Base-by-base conservation (phyloP, 2,888 invertebrate genomes). In the Dryomyza anilis region DNA sequence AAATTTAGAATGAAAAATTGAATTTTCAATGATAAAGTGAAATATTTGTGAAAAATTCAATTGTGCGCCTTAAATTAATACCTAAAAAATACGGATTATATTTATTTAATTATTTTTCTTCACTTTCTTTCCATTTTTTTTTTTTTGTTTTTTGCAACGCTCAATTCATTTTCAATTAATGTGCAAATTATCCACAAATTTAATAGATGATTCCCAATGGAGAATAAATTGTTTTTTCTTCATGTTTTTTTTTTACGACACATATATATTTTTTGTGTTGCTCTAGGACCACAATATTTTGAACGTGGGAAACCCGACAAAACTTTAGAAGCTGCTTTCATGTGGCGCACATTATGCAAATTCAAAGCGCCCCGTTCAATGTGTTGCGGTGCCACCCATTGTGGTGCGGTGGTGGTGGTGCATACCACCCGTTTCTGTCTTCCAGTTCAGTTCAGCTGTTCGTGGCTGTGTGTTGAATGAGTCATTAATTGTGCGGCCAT, bases 81-180 rank as follows among this genome's bases (percentile, higher is more conserved):
- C n/a, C n/a, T n/a, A n/a, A n/a, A n/a, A n/a, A n/a, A n/a, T n/a
- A n/a, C n/a, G n/a, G n/a, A n/a, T n/a, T n/a, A n/a, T n/a, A n/a
- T n/a, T n/a, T n/a, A n/a, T n/a, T n/a, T n/a, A n/a, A n/a, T n/a
- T n/a, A n/a, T n/a, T n/a, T n/a, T 16, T 45, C 16, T 3, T 16
- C 16, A n/a, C 16, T 3, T 16, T 16, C 45, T 45, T 2, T 16
- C 14, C 16, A 1, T 3, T 45, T 45, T 45, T 2, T 45, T 45
- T 4, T 14, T 50, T 14, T 50, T 50, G 7, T n/a, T 50, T 19
- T 16, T 16, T 5, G 43, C 43, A 43, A 14, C 25, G 27, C 16
- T 52, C 14, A 52, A 52, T 29, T 52, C 50, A 2, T 52, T 52
- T 52, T 52, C 50, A 52, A 52, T 52, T 29, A 52, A n/a, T 52